Base-by-base conservation (phyloP, 2,888 invertebrate genomes). In the Melieria crassipennis region DNA sequence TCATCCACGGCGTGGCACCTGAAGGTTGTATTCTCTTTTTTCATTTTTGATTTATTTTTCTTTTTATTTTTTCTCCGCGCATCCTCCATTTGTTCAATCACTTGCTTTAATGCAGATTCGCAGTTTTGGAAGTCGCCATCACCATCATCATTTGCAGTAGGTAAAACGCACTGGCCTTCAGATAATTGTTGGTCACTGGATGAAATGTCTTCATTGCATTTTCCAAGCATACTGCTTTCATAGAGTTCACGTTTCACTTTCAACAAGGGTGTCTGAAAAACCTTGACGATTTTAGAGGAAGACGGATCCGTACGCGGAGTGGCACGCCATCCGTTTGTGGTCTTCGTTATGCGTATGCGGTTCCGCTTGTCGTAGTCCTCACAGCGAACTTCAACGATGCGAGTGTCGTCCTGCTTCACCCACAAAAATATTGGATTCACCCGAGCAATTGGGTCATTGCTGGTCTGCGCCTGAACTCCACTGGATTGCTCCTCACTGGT, bases 281-380 rank as follows among this genome's bases (percentile, higher is more conserved):
- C 81, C 76, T 86, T 86, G 10, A 83, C 80, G 64, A 85, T 80
- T 30, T 83, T 78, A 46, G 85, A 84, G 62, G 84, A 81, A 52
- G 84, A 79, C 62, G 85, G 83, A 84, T 92, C 92, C 65, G 94
- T 94, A 80, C 93, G 90, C 79, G 94, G 94, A 87, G 92, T 93
- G 72, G 93, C 93, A 73, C 92, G 91, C 95, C 94, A 94, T 80
- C 94, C 94, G 84, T 90, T 89, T 58, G 92, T 89, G 42, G 94
- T 94, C 84, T 94, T 94, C 78, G 93, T 93, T 83, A 95, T 88
- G 81, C 93, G 91, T 82, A 95, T 93, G 74, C 94, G 92, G 88
- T 95, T 95, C 73, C 93, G 89, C 85, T 92, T 91, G 88, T 95
- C 94, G 89, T 94, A 94, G 86, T 95, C 94, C 87, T 95, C 95